These are phyloP conservation scores for Antechinus stuartii DNA, from an alignment of 2,113 vertebrate species.

Conservation along the genomic window DNA sequence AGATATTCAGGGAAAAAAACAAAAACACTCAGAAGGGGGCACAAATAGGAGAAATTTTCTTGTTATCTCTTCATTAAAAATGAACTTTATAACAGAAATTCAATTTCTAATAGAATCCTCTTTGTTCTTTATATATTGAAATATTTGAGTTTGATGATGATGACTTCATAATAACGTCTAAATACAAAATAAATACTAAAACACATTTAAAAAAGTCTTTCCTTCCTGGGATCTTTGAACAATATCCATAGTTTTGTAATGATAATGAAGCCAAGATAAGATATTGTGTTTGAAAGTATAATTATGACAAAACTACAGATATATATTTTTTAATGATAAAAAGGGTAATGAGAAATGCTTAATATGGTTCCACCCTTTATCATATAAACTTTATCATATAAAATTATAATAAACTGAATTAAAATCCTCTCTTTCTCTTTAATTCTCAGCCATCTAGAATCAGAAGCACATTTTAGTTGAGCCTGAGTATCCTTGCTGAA, in stretches of 20 bases:
- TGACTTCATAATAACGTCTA: neutral
- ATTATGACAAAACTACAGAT: constrained; percentile 38
- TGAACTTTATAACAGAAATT: neutral
- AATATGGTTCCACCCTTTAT: constrained; percentile 54
- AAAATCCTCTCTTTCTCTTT: constrained; percentile 66
- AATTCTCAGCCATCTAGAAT: constrained; percentile 56
- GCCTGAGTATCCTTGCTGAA: neutral
- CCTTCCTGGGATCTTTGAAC: neutral
- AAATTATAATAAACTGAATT: constrained; percentile 54
- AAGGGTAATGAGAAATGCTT: constrained; percentile 15
- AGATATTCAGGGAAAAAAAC: neutral
- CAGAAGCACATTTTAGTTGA: constrained; percentile 49
- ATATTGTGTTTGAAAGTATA: constrained; percentile 26
- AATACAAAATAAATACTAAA: neutral
- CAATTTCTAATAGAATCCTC: neutral
- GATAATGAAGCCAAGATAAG: neutral
- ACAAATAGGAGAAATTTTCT: neutral
- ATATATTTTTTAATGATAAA: constrained; percentile 25
- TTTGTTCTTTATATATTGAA: neutral
- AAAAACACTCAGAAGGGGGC: too few relatives aligned
- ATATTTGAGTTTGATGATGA: neutral
- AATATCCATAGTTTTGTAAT: neutral
- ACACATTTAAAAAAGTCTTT: neutral
- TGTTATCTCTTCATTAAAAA: neutral
- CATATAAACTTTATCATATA: constrained; percentile 25